These are phyloP conservation scores for Ichneumon xanthorius DNA, from an alignment of 2,888 invertebrate genomes.

Conservation along the genomic window DNA sequence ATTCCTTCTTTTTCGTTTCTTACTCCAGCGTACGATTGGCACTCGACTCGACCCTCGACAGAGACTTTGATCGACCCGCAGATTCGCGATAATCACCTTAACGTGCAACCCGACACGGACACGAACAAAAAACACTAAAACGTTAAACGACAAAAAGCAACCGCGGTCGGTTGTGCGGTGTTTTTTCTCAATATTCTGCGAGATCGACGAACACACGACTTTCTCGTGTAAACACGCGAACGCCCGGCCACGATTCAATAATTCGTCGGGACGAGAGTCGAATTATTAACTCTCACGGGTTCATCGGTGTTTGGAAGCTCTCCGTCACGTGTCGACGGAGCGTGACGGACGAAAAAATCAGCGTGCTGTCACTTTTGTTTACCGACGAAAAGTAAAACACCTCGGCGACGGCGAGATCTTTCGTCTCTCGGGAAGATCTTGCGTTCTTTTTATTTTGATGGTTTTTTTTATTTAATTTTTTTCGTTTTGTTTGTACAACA, in stretches of 20 bases:
- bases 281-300: not conserved
- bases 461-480: not conserved
- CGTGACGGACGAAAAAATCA: conserved; percentile 45
- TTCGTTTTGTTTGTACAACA: not conserved
- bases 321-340: conserved; percentile 10
- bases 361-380: conserved; percentile 81
- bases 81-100: too few relatives aligned
- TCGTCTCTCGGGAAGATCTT: not conserved
- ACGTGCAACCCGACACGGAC: too few relatives aligned
- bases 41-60: too few relatives aligned
- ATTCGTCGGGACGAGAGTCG: not conserved
- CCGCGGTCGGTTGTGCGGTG: conserved; percentile 59
- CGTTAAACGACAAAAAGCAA: conserved; percentile 9
- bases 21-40: too few relatives aligned
- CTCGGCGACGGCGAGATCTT: not conserved
- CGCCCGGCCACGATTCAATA: not conserved
- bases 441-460: not conserved
- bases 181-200: conserved; percentile 15
- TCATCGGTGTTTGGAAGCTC: not conserved
- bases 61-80: too few relatives aligned
- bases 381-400: conserved; percentile 65
- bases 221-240: not conserved
- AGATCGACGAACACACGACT: not conserved
- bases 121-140: not conserved
- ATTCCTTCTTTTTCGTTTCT: too few relatives aligned